phyloP scores from a whole-genome alignment of 2,113 vertebrate genomes.

The Chrysemys picta region DNA sequence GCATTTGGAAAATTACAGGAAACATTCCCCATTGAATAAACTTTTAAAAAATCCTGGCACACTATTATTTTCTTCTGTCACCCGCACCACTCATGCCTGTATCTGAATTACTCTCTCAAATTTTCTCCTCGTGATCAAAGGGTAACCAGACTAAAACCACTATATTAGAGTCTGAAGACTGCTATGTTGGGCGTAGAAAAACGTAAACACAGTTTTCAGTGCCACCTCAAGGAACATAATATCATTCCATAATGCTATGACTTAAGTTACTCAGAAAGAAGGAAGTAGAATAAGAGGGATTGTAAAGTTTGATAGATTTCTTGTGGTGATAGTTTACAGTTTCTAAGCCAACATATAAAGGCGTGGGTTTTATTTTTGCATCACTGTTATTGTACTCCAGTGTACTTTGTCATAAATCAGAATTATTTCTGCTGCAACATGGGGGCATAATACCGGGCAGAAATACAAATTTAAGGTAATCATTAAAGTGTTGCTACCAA shows the following conservation, averaged over 20 bases:
- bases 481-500: conserved; percentile 62
- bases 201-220: conserved; percentile 26
- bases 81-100: neutral
- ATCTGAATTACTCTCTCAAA: neutral
- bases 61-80: neutral
- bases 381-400: conserved; percentile 71
- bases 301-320: conserved; percentile 79
- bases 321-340: conserved; percentile 73
- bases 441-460: conserved; percentile 55
- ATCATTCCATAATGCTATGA: conserved; percentile 71
- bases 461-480: conserved; percentile 74
- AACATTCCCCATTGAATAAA: conserved; percentile 21
- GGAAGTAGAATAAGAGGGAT: conserved; percentile 69
- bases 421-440: conserved; percentile 75
- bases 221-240: conserved; percentile 72
- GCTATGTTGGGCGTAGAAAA: conserved; percentile 56
- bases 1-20: conserved; percentile 6
- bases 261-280: conserved; percentile 71
- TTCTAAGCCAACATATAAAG: conserved; percentile 74
- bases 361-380: conserved; percentile 74
- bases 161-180: neutral
- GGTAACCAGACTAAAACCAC: neutral
- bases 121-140: neutral
- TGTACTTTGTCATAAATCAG: conserved; percentile 75
- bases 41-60: conserved; percentile 14